Conservation (phyloP, 2,888 invertebrate species). For the Drosophila incognita region DNA sequence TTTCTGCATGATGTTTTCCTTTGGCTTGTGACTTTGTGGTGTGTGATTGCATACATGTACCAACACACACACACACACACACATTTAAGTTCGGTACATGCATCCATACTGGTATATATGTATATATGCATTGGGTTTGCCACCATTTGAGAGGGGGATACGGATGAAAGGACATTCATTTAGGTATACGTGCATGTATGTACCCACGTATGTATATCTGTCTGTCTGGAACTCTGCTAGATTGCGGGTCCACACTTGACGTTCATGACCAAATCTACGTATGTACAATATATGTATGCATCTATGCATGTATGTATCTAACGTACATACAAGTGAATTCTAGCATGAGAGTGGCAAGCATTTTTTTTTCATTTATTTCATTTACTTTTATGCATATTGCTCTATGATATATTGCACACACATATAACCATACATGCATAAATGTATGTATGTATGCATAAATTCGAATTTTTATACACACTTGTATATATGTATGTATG, state of each 20-base stretch:
- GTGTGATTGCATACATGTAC: constrained; percentile 31
- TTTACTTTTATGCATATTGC: constrained; percentile 18
- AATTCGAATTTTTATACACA: background rate
- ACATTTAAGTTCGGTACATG: background rate
- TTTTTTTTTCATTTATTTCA: constrained; percentile 27
- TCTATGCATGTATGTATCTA: constrained; percentile 9
- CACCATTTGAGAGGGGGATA: constrained; percentile 6
- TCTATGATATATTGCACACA: background rate
- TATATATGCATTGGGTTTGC: background rate
- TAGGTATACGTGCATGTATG: constrained; percentile 6
- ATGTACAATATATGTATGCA: constrained; percentile 2
- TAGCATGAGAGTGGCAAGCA: constrained; percentile 4
- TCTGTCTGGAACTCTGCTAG: constrained; percentile 16
- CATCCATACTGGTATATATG: background rate
- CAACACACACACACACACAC: constrained; percentile 7
- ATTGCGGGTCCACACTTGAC: constrained; percentile 26
- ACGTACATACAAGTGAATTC: background rate
- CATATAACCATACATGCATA: background rate
- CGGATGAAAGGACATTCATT: constrained; percentile 17
- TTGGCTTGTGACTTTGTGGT: constrained; percentile 61
- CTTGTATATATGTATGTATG: background rate
- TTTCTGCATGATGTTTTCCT: constrained; percentile 59
- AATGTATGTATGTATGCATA: background rate
- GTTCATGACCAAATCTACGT: constrained; percentile 44
- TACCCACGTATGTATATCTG: background rate